These are phyloP conservation scores for Galleria mellonella DNA, from an alignment of 1,140 invertebrate genomes.

Conservation along the genomic window DNA sequence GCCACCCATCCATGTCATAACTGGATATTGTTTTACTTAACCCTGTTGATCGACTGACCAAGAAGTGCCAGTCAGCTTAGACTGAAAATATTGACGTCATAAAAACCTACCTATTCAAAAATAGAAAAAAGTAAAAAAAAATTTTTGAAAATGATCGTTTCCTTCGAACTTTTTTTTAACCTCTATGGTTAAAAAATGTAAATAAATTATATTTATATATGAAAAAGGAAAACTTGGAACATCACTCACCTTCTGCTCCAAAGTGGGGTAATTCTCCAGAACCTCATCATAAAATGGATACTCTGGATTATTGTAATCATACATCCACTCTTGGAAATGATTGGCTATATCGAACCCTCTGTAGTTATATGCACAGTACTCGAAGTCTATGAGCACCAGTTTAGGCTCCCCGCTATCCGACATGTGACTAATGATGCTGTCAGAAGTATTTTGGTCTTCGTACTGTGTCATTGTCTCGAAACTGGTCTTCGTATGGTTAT, in stretches of 20 bases:
- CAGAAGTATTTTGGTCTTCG: conserved; percentile 52
- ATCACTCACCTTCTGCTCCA: conserved; percentile 85
- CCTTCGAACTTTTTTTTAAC: no score
- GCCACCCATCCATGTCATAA: no score
- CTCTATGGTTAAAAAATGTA: no score
- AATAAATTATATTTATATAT: neutral
- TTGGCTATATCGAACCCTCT: conserved; percentile 96
- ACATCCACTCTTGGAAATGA: conserved; percentile 96
- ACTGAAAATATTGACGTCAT: no score
- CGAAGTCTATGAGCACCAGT: conserved; percentile 91
- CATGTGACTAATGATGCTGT: conserved; percentile 44
- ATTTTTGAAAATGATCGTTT: no score
- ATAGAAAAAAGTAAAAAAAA: no score
- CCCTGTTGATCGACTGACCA: no score
- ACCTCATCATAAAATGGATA: conserved; percentile 86
- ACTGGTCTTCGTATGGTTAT: conserved; percentile 13
- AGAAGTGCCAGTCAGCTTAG: no score
- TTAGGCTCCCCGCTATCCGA: conserved; percentile 76
- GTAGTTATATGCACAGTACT: conserved; percentile 96
- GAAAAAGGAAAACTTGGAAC: conserved; percentile 4
- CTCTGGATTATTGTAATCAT: conserved; percentile 88
- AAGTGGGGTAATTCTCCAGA: conserved; percentile 81
- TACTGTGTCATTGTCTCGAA: conserved; percentile 20
- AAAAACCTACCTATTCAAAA: no score
- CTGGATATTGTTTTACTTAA: no score